Percentiles rank a stretch among this genome's conserved stretches.
Conservation (phyloP, 2,113 vertebrate species). For the Tragelaphus strepsiceros region DNA sequence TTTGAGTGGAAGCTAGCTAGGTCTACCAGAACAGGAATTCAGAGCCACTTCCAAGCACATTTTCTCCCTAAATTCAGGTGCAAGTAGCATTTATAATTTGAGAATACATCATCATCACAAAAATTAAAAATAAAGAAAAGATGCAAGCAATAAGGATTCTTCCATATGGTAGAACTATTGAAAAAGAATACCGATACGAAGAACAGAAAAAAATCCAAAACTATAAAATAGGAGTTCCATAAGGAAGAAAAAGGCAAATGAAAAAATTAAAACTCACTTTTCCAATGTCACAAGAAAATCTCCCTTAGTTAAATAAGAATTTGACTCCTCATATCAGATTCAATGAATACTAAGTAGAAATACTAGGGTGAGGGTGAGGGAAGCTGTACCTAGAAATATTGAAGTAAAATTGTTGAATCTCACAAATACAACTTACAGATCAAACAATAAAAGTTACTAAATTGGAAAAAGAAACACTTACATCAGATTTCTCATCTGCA, state of each 20-base stretch:
- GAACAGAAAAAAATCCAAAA: background rate
- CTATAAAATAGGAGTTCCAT: background rate
- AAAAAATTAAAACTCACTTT: background rate
- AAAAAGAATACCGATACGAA: background rate
- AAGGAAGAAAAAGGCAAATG: background rate
- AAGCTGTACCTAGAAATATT: background rate
- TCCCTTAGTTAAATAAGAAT: background rate
- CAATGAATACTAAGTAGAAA: background rate
- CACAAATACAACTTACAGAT: background rate
- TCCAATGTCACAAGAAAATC: background rate
- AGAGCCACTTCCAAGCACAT: background rate
- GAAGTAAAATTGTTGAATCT: background rate
- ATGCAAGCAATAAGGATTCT: background rate
- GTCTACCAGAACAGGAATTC: background rate
- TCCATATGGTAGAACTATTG: background rate
- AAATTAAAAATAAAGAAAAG: background rate
- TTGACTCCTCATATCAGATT: background rate
- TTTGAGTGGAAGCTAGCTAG: background rate
- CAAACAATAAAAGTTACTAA: background rate
- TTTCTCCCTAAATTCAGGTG: background rate
- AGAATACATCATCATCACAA: background rate
- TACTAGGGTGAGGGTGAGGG: rapidly evolving
- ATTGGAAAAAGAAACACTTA: background rate
- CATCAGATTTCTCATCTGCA: background rate
- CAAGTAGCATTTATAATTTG: background rate